A percentile compares a stretch with the other conserved stretches of the same genome.
These are phyloP conservation scores for Reticulitermes speratus DNA, from an alignment of 1,140 invertebrate genomes.

Conservation along the genomic window DNA sequence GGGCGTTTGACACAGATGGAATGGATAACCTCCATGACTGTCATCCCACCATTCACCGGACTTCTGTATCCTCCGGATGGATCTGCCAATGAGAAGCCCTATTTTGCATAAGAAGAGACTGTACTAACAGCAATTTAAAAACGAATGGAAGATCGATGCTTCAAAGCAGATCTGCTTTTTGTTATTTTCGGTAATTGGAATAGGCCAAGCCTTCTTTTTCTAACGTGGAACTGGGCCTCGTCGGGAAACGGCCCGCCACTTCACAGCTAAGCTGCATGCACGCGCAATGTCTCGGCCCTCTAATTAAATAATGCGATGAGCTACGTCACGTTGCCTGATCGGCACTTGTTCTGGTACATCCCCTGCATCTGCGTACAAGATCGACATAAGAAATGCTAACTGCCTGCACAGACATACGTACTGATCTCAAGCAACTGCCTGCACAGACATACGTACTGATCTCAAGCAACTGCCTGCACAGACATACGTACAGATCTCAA, in stretches of 20 bases:
- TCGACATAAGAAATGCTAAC: neutral
- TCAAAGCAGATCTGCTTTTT: neutral
- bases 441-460: too few relatives aligned
- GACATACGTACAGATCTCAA: too few relatives aligned
- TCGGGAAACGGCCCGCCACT: neutral
- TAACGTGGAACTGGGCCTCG: neutral
- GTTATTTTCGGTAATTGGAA: conserved; percentile 1
- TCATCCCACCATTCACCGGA: too few relatives aligned
- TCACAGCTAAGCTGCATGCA: neutral
- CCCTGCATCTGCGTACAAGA: neutral
- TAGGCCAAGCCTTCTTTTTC: neutral
- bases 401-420: too few relatives aligned
- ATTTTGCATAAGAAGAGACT: too few relatives aligned
- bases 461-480: too few relatives aligned
- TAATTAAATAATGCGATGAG: neutral
- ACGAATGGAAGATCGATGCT: neutral
- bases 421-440: too few relatives aligned
- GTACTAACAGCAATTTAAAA: neutral
- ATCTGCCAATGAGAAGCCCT: too few relatives aligned
- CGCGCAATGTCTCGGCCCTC: neutral
- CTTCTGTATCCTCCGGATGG: too few relatives aligned
- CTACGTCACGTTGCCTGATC: conserved; percentile 11
- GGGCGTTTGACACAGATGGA: too few relatives aligned
- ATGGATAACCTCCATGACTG: too few relatives aligned
- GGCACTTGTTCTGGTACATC: neutral